These are phyloP conservation scores for Aphidius gifuensis DNA, from an alignment of 1,140 invertebrate genomes.

Conservation along the genomic window DNA sequence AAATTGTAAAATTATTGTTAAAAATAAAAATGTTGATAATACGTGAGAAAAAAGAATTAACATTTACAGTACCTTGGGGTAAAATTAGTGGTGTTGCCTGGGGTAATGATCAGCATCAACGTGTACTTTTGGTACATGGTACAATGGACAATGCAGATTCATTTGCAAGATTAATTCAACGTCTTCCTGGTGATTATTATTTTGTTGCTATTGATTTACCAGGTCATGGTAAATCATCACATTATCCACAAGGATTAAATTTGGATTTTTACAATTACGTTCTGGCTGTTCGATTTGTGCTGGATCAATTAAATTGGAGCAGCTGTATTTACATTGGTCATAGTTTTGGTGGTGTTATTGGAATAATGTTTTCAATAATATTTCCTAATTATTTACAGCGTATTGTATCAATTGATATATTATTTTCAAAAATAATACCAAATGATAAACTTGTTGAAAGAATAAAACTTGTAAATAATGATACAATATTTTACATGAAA, in stretches of 20 bases:
- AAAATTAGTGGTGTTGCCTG: constrained; percentile 60
- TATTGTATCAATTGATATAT: constrained; percentile 54
- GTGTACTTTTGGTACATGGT: constrained; percentile 65
- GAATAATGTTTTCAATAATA: constrained; percentile 39
- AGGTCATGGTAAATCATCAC: constrained; percentile 66
- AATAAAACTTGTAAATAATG: constrained; percentile 36
- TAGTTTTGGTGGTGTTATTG: constrained; percentile 58
- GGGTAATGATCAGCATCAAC: constrained; percentile 55
- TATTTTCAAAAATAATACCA: constrained; percentile 39
- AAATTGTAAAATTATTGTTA: no score
- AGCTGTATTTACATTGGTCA: constrained; percentile 58
- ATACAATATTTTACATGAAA: constrained; percentile 29
- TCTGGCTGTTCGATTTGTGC: constrained; percentile 52
- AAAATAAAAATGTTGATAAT: no score
- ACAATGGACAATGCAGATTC: constrained; percentile 61
- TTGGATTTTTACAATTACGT: constrained; percentile 53
- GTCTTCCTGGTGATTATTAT: constrained; percentile 58
- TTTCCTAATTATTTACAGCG: neutral
- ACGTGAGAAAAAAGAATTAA: constrained; percentile 19
- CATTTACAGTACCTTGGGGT: constrained; percentile 40
- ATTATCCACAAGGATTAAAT: constrained; percentile 55
- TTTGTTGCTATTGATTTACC: constrained; percentile 67
- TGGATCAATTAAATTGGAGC: constrained; percentile 60
- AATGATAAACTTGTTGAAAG: constrained; percentile 34
- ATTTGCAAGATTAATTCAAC: constrained; percentile 62